Conservation (phyloP, 2,888 invertebrate genomes). For the Isoperla grammatica region DNA sequence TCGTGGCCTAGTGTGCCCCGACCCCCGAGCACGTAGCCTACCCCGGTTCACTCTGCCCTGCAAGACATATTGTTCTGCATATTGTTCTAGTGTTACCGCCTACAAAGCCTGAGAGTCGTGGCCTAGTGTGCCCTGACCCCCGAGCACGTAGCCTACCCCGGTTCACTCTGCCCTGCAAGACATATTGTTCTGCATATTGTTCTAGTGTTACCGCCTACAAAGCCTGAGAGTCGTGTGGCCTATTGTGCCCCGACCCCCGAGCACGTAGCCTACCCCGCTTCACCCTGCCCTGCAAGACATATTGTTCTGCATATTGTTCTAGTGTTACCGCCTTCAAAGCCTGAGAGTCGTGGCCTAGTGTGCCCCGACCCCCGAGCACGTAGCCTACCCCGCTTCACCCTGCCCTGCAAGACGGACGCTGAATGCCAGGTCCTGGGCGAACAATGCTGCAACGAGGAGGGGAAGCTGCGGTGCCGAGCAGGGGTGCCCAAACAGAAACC, state of each 20-base stretch:
- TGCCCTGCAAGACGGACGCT: constrained; percentile 50
- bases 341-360: constrained; percentile 23
- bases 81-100: no score
- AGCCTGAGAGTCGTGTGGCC: no score
- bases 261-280: constrained; percentile 44
- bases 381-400: constrained; percentile 48
- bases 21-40: constrained; percentile 30
- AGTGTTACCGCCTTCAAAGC: no score
- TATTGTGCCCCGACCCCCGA: constrained; percentile 34
- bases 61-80: no score
- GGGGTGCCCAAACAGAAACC: constrained; percentile 54
- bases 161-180: no score
- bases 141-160: no score
- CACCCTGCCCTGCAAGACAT: constrained; percentile 52
- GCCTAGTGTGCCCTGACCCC: no score
- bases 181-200: no score
- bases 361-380: constrained; percentile 33
- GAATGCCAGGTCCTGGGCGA: constrained; percentile 54
- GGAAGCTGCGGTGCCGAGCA: constrained; percentile 50
- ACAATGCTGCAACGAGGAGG: constrained; percentile 47
- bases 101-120: no score
- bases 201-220: no score
- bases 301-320: no score
- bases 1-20: constrained; percentile 34
- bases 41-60: constrained; percentile 55